Evolutionary conservation across 1,140 invertebrate species (phyloP).

Genomic region (Hylyphantes graminicola): DNA sequence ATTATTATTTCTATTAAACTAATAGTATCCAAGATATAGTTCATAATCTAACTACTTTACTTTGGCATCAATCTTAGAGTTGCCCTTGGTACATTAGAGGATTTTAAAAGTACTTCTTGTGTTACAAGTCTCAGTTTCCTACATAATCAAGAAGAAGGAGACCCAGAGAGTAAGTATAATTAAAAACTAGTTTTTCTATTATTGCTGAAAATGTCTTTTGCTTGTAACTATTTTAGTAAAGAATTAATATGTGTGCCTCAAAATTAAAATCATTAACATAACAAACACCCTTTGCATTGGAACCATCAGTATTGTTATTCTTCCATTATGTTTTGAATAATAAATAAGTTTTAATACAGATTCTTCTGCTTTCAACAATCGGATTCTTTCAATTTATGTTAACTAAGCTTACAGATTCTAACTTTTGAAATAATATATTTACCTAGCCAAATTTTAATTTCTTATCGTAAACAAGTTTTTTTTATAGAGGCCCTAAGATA

Average conservation of each 20-base stretch:
- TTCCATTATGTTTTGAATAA: no score
- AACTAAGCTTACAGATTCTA: no score
- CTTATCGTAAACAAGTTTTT: no score
- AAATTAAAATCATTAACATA: no score
- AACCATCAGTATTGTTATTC: no score
- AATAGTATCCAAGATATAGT: not conserved
- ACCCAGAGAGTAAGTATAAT: slow-evolving; percentile 77
- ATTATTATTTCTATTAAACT: slow-evolving; percentile 2
- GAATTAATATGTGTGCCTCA: not conserved
- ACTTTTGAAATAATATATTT: no score
- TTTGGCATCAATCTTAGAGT: slow-evolving; percentile 33
- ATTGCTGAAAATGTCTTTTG: not conserved
- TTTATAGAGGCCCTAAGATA: no score
- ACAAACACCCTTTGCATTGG: no score
- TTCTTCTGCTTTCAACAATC: no score
- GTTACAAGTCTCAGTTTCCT: slow-evolving; percentile 95
- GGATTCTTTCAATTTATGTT: no score
- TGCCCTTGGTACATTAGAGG: slow-evolving; percentile 87
- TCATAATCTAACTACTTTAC: not conserved
- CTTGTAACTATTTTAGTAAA: not conserved
- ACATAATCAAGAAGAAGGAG: slow-evolving; percentile 88
- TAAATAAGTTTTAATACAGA: no score
- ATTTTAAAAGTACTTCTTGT: slow-evolving; percentile 95
- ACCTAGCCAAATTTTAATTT: no score
- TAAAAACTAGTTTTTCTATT: not conserved